phyloP scores from a whole-genome alignment of 2,888 invertebrate genomes.

The Cylindroiulus punctatus region DNA sequence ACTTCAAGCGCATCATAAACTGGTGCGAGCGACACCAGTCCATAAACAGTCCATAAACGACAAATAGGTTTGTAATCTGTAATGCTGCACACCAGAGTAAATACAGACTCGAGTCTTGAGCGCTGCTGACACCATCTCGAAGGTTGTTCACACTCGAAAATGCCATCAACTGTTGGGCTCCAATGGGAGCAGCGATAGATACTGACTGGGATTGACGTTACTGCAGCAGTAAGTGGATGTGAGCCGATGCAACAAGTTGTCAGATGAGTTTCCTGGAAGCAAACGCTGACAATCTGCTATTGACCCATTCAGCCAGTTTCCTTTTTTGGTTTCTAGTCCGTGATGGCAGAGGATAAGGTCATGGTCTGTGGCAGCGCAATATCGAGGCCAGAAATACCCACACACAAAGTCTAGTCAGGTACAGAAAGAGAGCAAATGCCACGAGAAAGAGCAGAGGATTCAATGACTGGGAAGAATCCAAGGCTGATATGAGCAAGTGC shows the following conservation, averaged over 20 bases:
- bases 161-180: conserved; percentile 1
- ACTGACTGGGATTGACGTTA: background rate
- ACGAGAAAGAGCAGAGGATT: no score
- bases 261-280: conserved; percentile 43
- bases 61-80: conserved; percentile 52
- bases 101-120: conserved; percentile 24
- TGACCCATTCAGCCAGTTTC: conserved; percentile 44
- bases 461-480: no score
- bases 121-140: background rate
- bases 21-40: conserved; percentile 39
- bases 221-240: background rate
- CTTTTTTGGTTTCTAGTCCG: conserved; percentile 38
- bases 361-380: background rate
- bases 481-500: no score
- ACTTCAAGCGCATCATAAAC: conserved; percentile 34
- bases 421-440: background rate
- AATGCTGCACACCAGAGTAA: conserved; percentile 47
- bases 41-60: conserved; percentile 52
- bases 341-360: conserved; percentile 1
- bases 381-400: conserved; percentile 5
- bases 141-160: conserved; percentile 45
- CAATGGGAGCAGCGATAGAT: background rate
- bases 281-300: conserved; percentile 32
- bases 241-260: conserved; percentile 15
- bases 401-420: background rate